A percentile compares a stretch with the other conserved stretches of the same genome.
These are phyloP conservation scores for Villa cingulata DNA, from an alignment of 2,888 invertebrate species.

Conservation along the genomic window DNA sequence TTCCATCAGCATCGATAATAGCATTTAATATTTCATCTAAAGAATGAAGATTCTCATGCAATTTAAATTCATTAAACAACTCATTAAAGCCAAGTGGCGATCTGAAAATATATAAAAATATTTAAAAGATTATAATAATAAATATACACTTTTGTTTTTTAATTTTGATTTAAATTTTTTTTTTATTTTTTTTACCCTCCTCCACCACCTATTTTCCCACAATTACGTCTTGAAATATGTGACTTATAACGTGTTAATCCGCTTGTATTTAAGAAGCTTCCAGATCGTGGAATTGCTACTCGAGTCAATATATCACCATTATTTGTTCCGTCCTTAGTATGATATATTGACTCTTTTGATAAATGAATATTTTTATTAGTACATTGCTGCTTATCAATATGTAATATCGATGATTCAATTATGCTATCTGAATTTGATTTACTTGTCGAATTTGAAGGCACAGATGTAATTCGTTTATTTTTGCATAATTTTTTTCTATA, in stretches of 20 bases:
- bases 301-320: slow-evolving; percentile 72
- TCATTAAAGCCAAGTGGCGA: slow-evolving; percentile 77
- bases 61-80: slow-evolving; percentile 72
- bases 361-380: slow-evolving; percentile 3
- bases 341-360: slow-evolving; percentile 6
- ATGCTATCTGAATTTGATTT: slow-evolving; percentile 1
- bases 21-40: slow-evolving; percentile 77
- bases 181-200: slow-evolving; percentile 36
- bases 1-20: slow-evolving; percentile 81
- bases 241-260: slow-evolving; percentile 65
- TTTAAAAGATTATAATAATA: slow-evolving; percentile 27
- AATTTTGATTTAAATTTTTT: background rate
- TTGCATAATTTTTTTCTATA: slow-evolving; percentile 45
- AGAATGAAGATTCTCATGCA: slow-evolving; percentile 76
- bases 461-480: slow-evolving; percentile 42
- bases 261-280: slow-evolving; percentile 72
- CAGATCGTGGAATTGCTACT: slow-evolving; percentile 72
- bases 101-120: slow-evolving; percentile 30
- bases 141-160: background rate
- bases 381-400: slow-evolving; percentile 12
- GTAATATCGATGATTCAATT: slow-evolving; percentile 11
- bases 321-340: slow-evolving; percentile 35
- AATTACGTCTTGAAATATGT: slow-evolving; percentile 31
- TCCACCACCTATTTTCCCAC: slow-evolving; percentile 23
- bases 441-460: slow-evolving; percentile 27